phyloP scores from a whole-genome alignment of 2,888 invertebrate species.

The Arctia plantaginis region DNA sequence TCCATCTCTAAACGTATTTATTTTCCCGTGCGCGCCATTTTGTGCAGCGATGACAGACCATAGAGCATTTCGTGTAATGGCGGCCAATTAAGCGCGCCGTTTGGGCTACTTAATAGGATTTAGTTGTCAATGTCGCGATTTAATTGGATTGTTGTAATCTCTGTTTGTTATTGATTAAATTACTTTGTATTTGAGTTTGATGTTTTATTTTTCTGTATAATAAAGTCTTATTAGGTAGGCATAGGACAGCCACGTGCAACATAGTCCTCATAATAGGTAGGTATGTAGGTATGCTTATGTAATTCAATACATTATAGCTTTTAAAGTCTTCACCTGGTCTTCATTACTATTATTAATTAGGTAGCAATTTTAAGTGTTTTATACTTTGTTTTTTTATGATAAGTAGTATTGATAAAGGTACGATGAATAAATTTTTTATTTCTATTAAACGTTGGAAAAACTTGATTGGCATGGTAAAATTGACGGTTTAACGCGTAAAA shows the following conservation, averaged over 20 bases:
- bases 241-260: background rate
- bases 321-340: background rate
- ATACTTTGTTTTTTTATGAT: background rate
- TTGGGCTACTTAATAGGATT: slow-evolving; percentile 80
- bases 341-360: slow-evolving; percentile 1
- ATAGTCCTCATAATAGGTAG: background rate
- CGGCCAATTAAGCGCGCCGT: slow-evolving; percentile 79
- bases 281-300: background rate
- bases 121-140: slow-evolving; percentile 82
- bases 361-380: background rate
- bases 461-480: background rate
- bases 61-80: slow-evolving; percentile 79
- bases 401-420: background rate
- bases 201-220: slow-evolving; percentile 39
- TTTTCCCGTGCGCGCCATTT: slow-evolving; percentile 79
- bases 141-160: slow-evolving; percentile 83
- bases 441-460: background rate
- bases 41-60: slow-evolving; percentile 78
- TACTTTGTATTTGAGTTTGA: slow-evolving; percentile 38
- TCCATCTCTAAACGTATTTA: slow-evolving; percentile 81
- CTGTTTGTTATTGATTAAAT: slow-evolving; percentile 64
- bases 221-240: slow-evolving; percentile 23
- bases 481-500: background rate
- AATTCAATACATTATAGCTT: background rate
- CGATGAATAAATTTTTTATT: background rate